A percentile compares a stretch with the other conserved stretches of the same genome.
phyloP scores from a whole-genome alignment of 2,888 invertebrate genomes.

The Nebria brevicollis region DNA sequence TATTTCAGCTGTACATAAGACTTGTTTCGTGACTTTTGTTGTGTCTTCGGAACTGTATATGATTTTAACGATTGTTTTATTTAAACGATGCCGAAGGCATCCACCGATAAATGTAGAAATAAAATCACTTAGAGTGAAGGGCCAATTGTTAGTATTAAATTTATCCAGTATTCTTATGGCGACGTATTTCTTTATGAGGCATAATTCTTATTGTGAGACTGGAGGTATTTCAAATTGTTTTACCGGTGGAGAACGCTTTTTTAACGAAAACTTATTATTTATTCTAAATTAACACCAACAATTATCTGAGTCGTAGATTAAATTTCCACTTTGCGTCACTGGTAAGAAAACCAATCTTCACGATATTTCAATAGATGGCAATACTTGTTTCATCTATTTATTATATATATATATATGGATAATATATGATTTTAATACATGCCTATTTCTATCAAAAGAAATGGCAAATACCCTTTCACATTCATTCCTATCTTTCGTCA shows the following conservation, averaged over 20 bases:
- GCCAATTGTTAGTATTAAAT: slow-evolving; percentile 78
- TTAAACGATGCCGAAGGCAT: slow-evolving; percentile 73
- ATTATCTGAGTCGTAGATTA: too few relatives aligned
- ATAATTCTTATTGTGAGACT: slow-evolving; percentile 92
- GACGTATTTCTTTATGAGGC: slow-evolving; percentile 89
- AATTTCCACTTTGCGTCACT: too few relatives aligned
- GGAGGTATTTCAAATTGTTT: slow-evolving; percentile 70
- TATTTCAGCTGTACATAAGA: slow-evolving; percentile 83
- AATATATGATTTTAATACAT: too few relatives aligned
- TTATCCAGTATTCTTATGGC: slow-evolving; percentile 79
- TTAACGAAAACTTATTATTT: background rate
- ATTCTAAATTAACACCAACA: too few relatives aligned
- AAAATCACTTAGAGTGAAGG: slow-evolving; percentile 81
- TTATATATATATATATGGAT: too few relatives aligned
- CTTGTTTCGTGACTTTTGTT: slow-evolving; percentile 89
- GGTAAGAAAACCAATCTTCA: too few relatives aligned
- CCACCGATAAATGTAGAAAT: slow-evolving; percentile 70
- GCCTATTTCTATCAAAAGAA: too few relatives aligned
- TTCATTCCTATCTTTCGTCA: too few relatives aligned
- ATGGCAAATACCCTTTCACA: too few relatives aligned
- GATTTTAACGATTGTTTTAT: slow-evolving; percentile 79
- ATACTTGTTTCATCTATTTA: too few relatives aligned
- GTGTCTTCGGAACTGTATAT: slow-evolving; percentile 87
- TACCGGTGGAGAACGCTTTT: too few relatives aligned
- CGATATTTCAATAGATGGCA: too few relatives aligned